Percentiles rank a stretch among this genome's conserved stretches.
phyloP scores from a whole-genome alignment of 2,113 vertebrate genomes.

The Ceyx margarethae region DNA sequence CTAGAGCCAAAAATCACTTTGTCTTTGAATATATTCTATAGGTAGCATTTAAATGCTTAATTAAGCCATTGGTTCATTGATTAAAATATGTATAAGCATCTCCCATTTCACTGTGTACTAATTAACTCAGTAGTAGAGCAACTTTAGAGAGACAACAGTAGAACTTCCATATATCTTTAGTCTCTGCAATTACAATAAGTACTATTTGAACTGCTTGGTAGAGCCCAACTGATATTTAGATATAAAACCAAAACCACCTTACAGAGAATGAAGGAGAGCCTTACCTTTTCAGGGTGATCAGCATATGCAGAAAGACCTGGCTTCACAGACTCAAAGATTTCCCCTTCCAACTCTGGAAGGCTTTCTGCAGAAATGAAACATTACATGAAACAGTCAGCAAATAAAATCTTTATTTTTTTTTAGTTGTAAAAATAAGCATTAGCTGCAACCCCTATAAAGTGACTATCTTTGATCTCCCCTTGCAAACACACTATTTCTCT shows the following conservation, averaged over 20 bases:
- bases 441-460: neutral
- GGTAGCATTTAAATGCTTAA: neutral
- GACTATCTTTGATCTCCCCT: neutral
- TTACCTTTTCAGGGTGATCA: constrained; percentile 89
- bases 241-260: neutral
- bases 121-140: neutral
- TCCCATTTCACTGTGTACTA: neutral
- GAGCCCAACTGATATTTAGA: neutral
- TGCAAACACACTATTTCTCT: neutral
- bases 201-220: neutral
- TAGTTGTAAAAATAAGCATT: neutral
- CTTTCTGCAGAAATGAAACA: constrained; percentile 75
- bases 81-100: neutral
- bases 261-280: neutral
- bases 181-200: neutral
- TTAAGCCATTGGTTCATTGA: neutral
- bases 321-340: constrained; percentile 95
- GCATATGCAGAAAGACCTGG: constrained; percentile 94
- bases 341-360: constrained; percentile 88
- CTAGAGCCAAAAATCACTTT: neutral
- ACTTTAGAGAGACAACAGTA: neutral
- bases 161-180: neutral
- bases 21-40: neutral
- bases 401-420: neutral
- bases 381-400: neutral